Base-by-base conservation (phyloP, 2,888 invertebrate species). In the Sussaba pulchella region DNA sequence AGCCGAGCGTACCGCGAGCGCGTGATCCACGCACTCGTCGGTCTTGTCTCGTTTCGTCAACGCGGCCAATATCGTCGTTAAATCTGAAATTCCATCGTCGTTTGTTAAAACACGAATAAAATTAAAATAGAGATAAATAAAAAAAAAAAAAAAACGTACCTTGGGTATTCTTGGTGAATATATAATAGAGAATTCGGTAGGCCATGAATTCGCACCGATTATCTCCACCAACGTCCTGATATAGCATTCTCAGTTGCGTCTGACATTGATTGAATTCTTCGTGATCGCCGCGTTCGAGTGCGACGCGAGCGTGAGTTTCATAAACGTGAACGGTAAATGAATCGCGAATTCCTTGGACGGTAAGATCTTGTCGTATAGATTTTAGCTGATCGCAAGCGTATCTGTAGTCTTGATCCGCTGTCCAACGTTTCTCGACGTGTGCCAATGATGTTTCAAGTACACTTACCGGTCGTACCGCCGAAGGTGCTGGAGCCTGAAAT, bases 221-320 rank as follows among this genome's bases (percentile, higher is more conserved):
- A 63, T 93, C 93, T 24, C 95, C 94, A 39, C 95, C 96, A 80
- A 96, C 93, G 92, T 98, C 97, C 83, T 95, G 93, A 92, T 99
- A 99, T 39, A 99, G 94, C 95, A 98, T 97, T 94, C 98, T 98
- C 70, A 99, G 94, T 93, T 99, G 99, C 12, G 99, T 98, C 93
- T 99, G 99, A 92, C 99, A 99, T 92, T 99, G 99, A 94, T 99
- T 99, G 92, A 99, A 99, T 92, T 99, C 99, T 91, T 99, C 99
- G 92, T 99, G 98, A 91, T 99, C 99, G 69, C 98, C 98, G 93
- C 97, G 99, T 92, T 99, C 99, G 92, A 99, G 94, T 64, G 99
- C 99, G 89, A 99, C 98, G 72, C 99, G 94, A 3, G 99, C 99
- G 93, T 99, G 99, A 2, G 98, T 99, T 94, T 99, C 99, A 93